phyloP scores from a whole-genome alignment of 2,888 invertebrate genomes.

The Andrena marginata region DNA sequence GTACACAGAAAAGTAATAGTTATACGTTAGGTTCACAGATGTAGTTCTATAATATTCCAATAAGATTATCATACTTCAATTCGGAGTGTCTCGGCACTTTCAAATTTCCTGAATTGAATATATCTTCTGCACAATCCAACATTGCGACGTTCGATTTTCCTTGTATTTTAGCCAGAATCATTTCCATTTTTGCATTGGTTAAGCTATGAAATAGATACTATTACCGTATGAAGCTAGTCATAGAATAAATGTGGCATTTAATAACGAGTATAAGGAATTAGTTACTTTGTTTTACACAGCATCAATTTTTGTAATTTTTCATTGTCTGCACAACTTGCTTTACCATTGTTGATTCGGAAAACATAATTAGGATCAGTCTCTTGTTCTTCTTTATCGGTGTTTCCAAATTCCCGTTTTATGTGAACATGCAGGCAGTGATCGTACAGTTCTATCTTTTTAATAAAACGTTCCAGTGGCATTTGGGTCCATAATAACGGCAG shows the following conservation, averaged over 20 bases:
- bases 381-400: conserved; percentile 42
- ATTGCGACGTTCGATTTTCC: conserved; percentile 53
- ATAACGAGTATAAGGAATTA: conserved; percentile 1
- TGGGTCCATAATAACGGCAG: conserved; percentile 79
- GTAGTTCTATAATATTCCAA: not conserved
- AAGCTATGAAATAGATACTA: conserved; percentile 51
- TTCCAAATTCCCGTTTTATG: conserved; percentile 76
- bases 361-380: conserved; percentile 68
- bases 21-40: not conserved
- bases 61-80: conserved; percentile 51
- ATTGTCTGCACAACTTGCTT: conserved; percentile 64
- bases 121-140: conserved; percentile 51
- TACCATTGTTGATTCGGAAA: conserved; percentile 64
- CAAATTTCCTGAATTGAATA: conserved; percentile 65
- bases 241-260: not conserved
- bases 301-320: conserved; percentile 72
- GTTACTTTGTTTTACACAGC: conserved; percentile 72
- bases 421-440: conserved; percentile 76
- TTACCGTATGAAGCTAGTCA: not conserved
- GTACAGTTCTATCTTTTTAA: conserved; percentile 80
- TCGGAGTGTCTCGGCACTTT: conserved; percentile 50
- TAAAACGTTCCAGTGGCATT: conserved; percentile 79
- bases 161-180: conserved; percentile 51
- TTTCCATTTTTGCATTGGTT: conserved; percentile 51
- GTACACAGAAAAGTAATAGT: conserved; percentile 27